Base-by-base conservation (phyloP, 2,797 vertebrate species). In the Galagoides demidoff region DNA sequence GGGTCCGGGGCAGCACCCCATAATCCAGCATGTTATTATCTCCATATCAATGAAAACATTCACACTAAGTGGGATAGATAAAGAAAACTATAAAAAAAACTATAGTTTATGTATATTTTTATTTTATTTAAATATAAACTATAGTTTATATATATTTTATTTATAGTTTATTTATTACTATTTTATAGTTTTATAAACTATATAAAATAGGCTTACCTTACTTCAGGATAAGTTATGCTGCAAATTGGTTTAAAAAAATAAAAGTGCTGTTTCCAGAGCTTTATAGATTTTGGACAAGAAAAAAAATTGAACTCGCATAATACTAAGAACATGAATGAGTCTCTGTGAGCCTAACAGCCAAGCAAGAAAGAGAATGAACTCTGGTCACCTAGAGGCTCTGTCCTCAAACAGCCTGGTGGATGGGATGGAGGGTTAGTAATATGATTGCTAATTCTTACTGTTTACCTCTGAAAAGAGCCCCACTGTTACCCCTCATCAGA, bases 21-120 rank as follows among this genome's bases (percentile, higher is more conserved):
- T 95, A 96, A 96, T 93, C 95, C 96, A 93, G 79, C 79, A 74
- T 57, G 78, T 95, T 96, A 97, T 91, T 97, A 95, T 96, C 96
- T 96, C 89, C 79, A 25, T 34, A 96, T 83, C 92, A 97, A 96
- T 96, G 83, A 96, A 96, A 97, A 95, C 89, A 96, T 87, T 95
- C 96, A 93, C 92, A 82, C 79, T 77, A 92, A 95, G 89, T 64
- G 89, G 76, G 31, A 96, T 94, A 97, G 95, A 97, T 95, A 96
- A 92, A 95, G 73, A 71, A 92, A n/a, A 87, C 90, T 95, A 97
- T 94, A 96, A 95, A 97, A 39, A 39, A 39, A 39, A 39, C 39
- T 39, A 39, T 39, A 39, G 39, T 39, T 39, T 39, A 39, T 39
- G 39, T 39, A 39, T 39, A 39, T 39, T 39, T 39, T 39, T 39